A percentile compares a stretch with the other conserved stretches of the same genome.
These are phyloP conservation scores for Etia nguti DNA, from an alignment of 2,113 vertebrate species.

Conservation along the genomic window DNA sequence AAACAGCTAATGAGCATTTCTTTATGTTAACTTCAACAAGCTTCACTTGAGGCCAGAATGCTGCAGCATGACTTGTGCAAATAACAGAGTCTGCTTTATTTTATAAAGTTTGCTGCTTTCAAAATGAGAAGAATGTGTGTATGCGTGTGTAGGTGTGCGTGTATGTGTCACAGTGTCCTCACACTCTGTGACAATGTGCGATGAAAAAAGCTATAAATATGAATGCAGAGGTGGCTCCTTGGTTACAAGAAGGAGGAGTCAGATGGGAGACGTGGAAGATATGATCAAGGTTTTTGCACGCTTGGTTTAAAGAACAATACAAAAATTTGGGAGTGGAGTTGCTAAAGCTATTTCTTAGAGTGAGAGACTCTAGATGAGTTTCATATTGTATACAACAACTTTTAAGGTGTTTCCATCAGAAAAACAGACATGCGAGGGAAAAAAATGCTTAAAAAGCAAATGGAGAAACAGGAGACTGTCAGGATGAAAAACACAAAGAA, in stretches of 20 bases:
- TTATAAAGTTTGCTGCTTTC: background rate
- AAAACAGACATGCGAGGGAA: background rate
- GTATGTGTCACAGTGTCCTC: background rate
- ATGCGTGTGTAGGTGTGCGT: background rate
- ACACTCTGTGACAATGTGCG: constrained; percentile 25
- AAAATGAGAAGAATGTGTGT: background rate
- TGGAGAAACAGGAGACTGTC: background rate
- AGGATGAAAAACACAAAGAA: background rate
- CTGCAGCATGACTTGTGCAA: background rate
- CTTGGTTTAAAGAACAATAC: background rate
- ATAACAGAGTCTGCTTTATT: background rate
- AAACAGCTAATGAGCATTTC: background rate
- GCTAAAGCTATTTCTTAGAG: background rate
- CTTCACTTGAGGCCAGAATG: background rate
- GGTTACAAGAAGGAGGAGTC: constrained; percentile 17
- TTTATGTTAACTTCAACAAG: background rate
- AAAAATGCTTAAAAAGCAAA: background rate
- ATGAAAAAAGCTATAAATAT: constrained; percentile 42
- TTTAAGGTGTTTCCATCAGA: background rate
- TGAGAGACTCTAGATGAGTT: background rate
- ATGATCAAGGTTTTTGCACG: background rate
- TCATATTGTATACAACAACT: background rate
- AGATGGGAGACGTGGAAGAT: background rate
- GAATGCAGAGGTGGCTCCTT: constrained; percentile 40
- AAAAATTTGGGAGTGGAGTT: background rate